These are phyloP conservation scores for Sialia sialis DNA, from an alignment of 2,113 vertebrate genomes.

Conservation along the genomic window DNA sequence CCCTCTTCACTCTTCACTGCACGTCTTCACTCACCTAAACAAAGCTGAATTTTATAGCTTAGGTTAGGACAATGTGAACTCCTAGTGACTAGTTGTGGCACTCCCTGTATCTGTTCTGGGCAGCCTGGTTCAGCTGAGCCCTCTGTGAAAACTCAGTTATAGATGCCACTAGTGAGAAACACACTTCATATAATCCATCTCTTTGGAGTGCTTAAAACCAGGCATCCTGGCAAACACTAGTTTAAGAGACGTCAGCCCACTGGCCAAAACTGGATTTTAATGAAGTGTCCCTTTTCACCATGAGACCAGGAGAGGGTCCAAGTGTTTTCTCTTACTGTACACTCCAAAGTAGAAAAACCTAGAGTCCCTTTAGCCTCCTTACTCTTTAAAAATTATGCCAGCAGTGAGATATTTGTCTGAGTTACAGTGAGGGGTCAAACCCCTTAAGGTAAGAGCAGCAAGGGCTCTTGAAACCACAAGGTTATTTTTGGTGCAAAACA, in stretches of 20 bases:
- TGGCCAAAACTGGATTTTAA: background rate
- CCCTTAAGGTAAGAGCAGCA: background rate
- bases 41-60: slow-evolving; percentile 20
- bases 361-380: background rate
- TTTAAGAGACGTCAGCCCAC: background rate
- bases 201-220: background rate
- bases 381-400: background rate
- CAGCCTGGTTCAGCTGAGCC: slow-evolving; percentile 1
- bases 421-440: background rate
- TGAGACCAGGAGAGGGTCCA: background rate
- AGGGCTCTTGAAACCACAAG: background rate
- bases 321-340: background rate
- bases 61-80: slow-evolving; percentile 23
- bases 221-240: background rate
- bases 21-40: background rate
- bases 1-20: background rate
- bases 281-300: background rate
- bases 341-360: background rate
- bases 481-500: background rate
- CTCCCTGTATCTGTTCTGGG: background rate
- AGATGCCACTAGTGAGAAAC: background rate
- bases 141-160: background rate
- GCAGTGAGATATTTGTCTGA: background rate
- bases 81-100: background rate
- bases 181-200: background rate